Conservation (phyloP, 2,888 invertebrate genomes). For the Lomographa bimaculata region DNA sequence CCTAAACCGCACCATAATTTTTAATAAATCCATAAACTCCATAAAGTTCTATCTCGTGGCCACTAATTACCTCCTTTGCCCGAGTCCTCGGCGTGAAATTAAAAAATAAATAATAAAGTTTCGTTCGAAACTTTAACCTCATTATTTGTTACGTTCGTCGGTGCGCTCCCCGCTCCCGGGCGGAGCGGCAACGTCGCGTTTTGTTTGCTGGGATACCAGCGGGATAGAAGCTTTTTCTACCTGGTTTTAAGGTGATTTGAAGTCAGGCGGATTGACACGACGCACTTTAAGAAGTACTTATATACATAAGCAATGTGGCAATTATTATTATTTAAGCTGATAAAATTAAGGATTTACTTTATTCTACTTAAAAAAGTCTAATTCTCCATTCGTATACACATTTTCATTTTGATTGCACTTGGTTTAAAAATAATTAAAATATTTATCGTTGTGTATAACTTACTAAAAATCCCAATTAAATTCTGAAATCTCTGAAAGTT, state of each 20-base stretch:
- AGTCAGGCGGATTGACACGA: not conserved
- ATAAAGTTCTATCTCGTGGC: slow-evolving; percentile 23
- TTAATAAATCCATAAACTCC: slow-evolving; percentile 21
- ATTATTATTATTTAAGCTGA: too few relatives aligned
- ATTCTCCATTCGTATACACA: too few relatives aligned
- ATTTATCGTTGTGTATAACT: too few relatives aligned
- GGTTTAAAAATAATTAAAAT: too few relatives aligned
- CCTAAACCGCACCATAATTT: slow-evolving; percentile 12
- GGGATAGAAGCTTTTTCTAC: slow-evolving; percentile 52
- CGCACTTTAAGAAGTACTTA: too few relatives aligned
- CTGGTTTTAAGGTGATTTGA: slow-evolving; percentile 37
- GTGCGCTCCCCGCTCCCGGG: slow-evolving; percentile 39
- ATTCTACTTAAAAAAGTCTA: too few relatives aligned
- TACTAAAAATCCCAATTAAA: too few relatives aligned
- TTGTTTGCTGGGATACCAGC: slow-evolving; percentile 47
- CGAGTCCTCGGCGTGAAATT: slow-evolving; percentile 34
- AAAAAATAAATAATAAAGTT: slow-evolving; percentile 57
- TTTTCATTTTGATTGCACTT: too few relatives aligned
- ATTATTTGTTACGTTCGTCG: slow-evolving; percentile 64
- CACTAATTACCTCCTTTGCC: slow-evolving; percentile 34
- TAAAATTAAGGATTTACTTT: too few relatives aligned
- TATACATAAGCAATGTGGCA: too few relatives aligned
- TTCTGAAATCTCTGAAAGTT: too few relatives aligned
- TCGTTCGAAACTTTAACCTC: slow-evolving; percentile 80
- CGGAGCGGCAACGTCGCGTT: slow-evolving; percentile 76